Evolutionary conservation across 2,113 vertebrate genomes (phyloP).

Genomic region (Campylomormyrus tamandua): DNA sequence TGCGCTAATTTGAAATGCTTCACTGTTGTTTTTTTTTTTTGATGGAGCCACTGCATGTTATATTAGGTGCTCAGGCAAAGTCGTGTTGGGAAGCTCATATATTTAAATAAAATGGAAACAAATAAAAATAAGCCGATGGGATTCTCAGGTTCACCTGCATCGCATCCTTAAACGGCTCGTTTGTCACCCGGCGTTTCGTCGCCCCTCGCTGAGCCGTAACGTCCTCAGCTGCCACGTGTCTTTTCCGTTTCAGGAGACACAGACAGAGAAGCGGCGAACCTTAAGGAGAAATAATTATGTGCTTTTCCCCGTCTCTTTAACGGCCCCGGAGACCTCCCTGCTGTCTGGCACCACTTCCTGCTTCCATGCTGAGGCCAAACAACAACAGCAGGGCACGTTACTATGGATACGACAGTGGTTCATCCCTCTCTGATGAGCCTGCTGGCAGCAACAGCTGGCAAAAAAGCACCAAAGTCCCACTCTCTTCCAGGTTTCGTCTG

Average conservation of each 20-base stretch:
- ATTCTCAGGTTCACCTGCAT: background rate
- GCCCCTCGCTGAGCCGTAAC: background rate
- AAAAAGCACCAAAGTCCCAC: background rate
- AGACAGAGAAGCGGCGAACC: conserved; percentile 19
- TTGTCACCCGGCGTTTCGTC: background rate
- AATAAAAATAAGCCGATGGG: background rate
- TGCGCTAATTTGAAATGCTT: background rate
- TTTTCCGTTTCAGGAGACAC: conserved; percentile 20
- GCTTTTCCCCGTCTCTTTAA: conserved; percentile 27
- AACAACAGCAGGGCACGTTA: conserved; percentile 24
- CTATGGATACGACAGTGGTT: conserved; percentile 9
- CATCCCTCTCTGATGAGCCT: background rate
- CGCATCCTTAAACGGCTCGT: background rate
- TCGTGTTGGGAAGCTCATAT: background rate
- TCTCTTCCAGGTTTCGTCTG: background rate
- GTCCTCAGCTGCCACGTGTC: background rate
- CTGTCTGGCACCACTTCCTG: conserved; percentile 29
- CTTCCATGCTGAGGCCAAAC: conserved; percentile 17
- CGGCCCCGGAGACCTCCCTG: conserved; percentile 24
- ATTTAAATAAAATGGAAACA: background rate
- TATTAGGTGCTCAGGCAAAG: background rate
- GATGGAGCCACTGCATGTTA: background rate
- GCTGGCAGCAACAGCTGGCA: background rate
- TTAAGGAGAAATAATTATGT: conserved; percentile 37
- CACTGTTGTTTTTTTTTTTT: background rate